Base-by-base conservation (phyloP, 2,888 invertebrate species). In the Leptinotarsa peninsularis region DNA sequence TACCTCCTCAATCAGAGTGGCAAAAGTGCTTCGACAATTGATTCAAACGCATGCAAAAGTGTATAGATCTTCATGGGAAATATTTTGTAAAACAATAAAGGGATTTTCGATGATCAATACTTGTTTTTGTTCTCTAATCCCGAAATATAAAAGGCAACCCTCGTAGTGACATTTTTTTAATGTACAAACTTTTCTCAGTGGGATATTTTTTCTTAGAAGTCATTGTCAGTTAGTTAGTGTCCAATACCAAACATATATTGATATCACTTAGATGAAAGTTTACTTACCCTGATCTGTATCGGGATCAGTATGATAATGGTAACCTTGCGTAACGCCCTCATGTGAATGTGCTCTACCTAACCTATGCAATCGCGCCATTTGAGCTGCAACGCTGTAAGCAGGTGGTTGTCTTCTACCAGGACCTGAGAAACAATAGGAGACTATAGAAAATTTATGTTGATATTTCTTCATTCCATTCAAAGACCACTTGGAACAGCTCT, bases 321-420 rank as follows among this genome's bases (percentile, higher is more conserved):
- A 93, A 82, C 93, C 91, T 82, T 93, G 92, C 78, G 94, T 94
- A 81, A 95, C 95, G 82, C 95, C 95, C 89, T 96, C 96, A 89
- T 95, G 95, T 80, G 95, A 95, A 90, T 95, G 95, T 69, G 95
- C 95, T 83, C 95, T 91, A 82, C 94, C 94, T 80, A 95, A 91
- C 82, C 94, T 92, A 89, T 95, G 94, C 82, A 94, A 91, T 78
- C 95, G 92, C 83, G 95, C 95, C 92, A 96, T 94, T 87, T 96
- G 95, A 72, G 96, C 95, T 70, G 96, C 96, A 81, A 95, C 92
- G 85, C 93, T 94, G 90, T 96, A 96, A 71, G 95, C 93, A 58
- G 95, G 95, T 73, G 94, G 95, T 85, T 94, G 94, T 86, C 94
- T 91, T 77, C 88, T 86, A 73, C 87, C 87, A 66, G 86, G 85